Evolutionary conservation across 2,797 vertebrate genomes (phyloP), one percentile per base, ranked within the genome.

Genomic region (Apodemus agrarius): DNA sequence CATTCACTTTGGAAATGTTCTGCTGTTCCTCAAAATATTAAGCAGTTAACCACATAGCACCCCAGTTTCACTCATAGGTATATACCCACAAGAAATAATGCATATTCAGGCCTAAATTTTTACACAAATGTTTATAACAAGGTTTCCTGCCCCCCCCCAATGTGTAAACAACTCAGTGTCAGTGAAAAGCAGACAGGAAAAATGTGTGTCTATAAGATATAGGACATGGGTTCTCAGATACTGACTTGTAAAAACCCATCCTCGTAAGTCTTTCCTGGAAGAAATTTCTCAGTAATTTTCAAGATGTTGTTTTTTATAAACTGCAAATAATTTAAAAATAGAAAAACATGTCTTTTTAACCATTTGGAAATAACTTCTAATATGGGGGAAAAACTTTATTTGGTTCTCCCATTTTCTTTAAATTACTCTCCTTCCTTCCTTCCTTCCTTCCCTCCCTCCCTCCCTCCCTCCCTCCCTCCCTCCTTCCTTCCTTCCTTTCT

Each of bases 211-310:
- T 19, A 19, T 65, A 61, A 79, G 76, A 29, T 80, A 57, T 40
- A 37, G 43, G 61, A 90, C 40, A 37, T 69, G 79, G 8, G 11
- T 54, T 85, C 40, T 92, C 65, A 74, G 19, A 76, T 52, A 2
- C 8, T 81, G 67, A 8, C 40, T 89, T 78, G 72, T 87, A 24
- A 61, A 6, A 54, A 75, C 29, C 78, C 37, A 34, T 3, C 3
- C 12, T 89, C 61, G 43, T 49, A 80, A 24, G 34, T 88, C 16
- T 46, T 75, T 80, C 61, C 16, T 76, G 83, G 1, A 40, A 52
- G 54, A 46, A 85, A 22, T 95, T 95, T 97, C 85, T 92, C 22
- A 72, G 74, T 82, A 86, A 37, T 34, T 85, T 34, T 80, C 57
- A 69, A 67, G 13, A 69, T 67, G 49, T 0, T 80, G 22, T 83